Conservation (phyloP, 2,113 vertebrate species). For the Melanerpes aurifrons region DNA sequence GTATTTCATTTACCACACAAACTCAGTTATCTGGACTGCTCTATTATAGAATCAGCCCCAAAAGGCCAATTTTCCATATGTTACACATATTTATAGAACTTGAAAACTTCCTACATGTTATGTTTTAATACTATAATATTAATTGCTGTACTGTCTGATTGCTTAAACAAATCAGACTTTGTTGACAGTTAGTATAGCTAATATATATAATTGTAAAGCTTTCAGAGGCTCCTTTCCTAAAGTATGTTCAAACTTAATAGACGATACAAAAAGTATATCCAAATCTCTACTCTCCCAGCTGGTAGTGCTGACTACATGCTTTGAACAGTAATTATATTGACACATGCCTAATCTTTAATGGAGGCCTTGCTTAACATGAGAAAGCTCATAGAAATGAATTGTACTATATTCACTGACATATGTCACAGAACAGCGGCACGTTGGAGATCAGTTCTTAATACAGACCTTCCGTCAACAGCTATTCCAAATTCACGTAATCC, state of each 20-base stretch:
- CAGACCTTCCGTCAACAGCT: background rate
- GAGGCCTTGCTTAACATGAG: background rate
- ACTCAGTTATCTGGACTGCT: conserved; percentile 30
- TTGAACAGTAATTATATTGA: background rate
- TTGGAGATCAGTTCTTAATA: background rate
- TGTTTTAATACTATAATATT: background rate
- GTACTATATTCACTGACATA: background rate
- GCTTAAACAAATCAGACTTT: background rate
- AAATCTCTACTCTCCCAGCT: background rate
- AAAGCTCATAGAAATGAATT: background rate
- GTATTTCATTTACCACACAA: conserved; percentile 27
- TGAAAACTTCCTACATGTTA: background rate
- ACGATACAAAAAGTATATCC: background rate
- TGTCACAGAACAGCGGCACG: background rate
- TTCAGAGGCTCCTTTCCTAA: background rate
- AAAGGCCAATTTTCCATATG: conserved; percentile 3
- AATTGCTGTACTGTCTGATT: background rate
- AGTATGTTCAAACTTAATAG: background rate
- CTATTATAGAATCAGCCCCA: background rate
- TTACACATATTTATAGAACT: background rate
- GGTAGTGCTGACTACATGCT: background rate
- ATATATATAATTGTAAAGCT: background rate
- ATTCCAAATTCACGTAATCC: background rate
- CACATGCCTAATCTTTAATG: background rate
- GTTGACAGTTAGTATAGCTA: background rate